Percentiles rank a stretch among this genome's conserved stretches.
phyloP scores from a whole-genome alignment of 2,888 invertebrate species.

The Liopterus haemorrhoidalis region DNA sequence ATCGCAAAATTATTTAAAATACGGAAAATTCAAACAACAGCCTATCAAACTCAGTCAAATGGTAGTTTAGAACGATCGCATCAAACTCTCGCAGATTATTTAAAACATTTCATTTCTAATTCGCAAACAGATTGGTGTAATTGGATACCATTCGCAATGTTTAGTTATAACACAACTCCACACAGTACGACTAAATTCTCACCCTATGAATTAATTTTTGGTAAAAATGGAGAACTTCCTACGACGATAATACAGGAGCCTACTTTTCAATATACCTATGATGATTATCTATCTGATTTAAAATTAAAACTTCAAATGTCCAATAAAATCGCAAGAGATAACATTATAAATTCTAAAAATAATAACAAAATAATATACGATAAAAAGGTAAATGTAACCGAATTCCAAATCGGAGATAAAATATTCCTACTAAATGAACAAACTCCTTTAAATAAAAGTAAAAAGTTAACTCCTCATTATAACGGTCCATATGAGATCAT shows the following conservation, averaged over 20 bases:
- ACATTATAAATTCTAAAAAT: constrained; percentile 24
- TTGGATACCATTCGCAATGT: constrained; percentile 32
- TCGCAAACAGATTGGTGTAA: constrained; percentile 36
- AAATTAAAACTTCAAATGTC: constrained; percentile 25
- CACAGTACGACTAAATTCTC: constrained; percentile 30
- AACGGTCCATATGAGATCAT: constrained; percentile 27
- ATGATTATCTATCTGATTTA: constrained; percentile 26
- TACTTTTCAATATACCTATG: constrained; percentile 30
- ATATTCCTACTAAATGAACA: constrained; percentile 22
- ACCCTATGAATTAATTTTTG: constrained; percentile 31
- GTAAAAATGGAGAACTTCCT: constrained; percentile 23
- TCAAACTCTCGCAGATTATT: constrained; percentile 33
- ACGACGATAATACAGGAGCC: constrained; percentile 26
- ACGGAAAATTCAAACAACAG: constrained; percentile 33
- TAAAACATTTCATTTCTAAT: constrained; percentile 33
- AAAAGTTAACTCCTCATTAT: constrained; percentile 21
- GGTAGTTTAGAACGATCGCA: constrained; percentile 36
- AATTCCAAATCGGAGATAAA: constrained; percentile 24
- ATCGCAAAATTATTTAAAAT: constrained; percentile 33
- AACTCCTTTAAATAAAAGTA: constrained; percentile 10
- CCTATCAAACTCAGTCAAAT: constrained; percentile 34
- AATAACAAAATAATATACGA: constrained; percentile 29
- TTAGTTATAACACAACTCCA: constrained; percentile 31
- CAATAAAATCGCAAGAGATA: constrained; percentile 28
- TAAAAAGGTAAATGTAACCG: constrained; percentile 12